Percentiles rank a stretch among this genome's conserved stretches.
These are phyloP conservation scores for Tachystola acroxantha DNA, from an alignment of 2,888 invertebrate species.

Conservation along the genomic window DNA sequence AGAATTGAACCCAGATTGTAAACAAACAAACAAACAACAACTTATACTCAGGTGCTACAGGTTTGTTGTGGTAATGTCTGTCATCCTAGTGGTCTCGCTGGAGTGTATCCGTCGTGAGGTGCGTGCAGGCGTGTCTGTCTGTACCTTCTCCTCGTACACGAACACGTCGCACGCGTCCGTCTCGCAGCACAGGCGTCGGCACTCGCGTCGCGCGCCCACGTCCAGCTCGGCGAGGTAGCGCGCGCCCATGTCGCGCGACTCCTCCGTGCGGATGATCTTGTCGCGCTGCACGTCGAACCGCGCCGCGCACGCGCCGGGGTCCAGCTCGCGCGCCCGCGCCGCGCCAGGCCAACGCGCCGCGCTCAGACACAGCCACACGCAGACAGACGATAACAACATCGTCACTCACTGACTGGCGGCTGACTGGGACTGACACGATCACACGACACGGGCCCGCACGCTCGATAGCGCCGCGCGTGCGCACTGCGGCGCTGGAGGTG, in stretches of 20 bases:
- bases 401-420: neutral
- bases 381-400: neutral
- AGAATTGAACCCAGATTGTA: too few relatives aligned
- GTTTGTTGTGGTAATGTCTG: too few relatives aligned
- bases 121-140: too few relatives aligned
- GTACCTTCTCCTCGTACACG: constrained; percentile 93
- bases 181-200: constrained; percentile 91
- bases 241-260: constrained; percentile 92
- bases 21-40: too few relatives aligned
- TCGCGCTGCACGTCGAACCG: constrained; percentile 91
- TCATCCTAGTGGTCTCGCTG: too few relatives aligned
- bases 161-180: constrained; percentile 93
- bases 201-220: constrained; percentile 88
- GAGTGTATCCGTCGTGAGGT: too few relatives aligned
- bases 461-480: constrained; percentile 43
- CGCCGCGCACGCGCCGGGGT: constrained; percentile 83
- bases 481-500: constrained; percentile 19
- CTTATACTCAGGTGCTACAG: too few relatives aligned
- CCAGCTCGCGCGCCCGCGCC: constrained; percentile 68
- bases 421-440: neutral
- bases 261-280: constrained; percentile 94
- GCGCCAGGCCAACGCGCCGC: constrained; percentile 27
- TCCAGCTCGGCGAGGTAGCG: constrained; percentile 92
- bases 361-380: constrained; percentile 2
- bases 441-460: constrained; percentile 2